Base-by-base conservation (phyloP, 2,113 vertebrate species). In the Hydropotes inermis region DNA sequence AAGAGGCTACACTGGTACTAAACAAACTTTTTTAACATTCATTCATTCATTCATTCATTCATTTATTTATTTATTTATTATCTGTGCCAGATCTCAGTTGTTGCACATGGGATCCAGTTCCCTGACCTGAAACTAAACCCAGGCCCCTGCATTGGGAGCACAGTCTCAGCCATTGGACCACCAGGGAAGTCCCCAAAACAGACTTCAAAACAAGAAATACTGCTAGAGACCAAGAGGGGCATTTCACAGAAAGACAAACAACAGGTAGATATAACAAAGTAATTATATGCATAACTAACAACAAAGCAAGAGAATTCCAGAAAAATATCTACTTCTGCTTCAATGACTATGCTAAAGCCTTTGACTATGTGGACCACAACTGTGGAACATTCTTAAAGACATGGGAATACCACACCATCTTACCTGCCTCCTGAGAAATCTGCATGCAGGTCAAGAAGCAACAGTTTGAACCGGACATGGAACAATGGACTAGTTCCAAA, bases 391-490 rank as follows among this genome's bases (percentile, higher is more conserved):
- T 36, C 67, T 39, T 1, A 39, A 6, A 3, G 67, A 70, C n/a
- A 23, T 0, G 5, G 67, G 67, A 6, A 12, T 0, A 39, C 67
- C n/a, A 39, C 0, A 70, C n/a, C 67, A 12, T 1, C 67, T 36
- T 10, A 21, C 64, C n/a, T 36, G 64, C 64, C 64, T 70, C 67
- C n/a, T 70, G 19, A 39, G 67, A 39, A 39, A 39, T 0, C 67
- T 23, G n/a, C 0, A 3, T 12, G n/a, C n/a, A 39, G 67, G 67
- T 23, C 67, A 70, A 5, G 10, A 39, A 70, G 67, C 67, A 70
- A 23, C n/a, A 39, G 19, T 70, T 23, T 3, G 19, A 23, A 11
- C 4, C 0, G 10, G 19, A 70, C 67, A 39, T 23, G 67, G 67
- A 70, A 39, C 67, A 70, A 6, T 6, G n/a, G 67, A 39, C 67